Conservation (phyloP, 2,113 vertebrate genomes). For the human region GRCh38 chrX:10469001-10469500, state of each 20-base stretch:
- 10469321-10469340: not conserved
- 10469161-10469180: no score
- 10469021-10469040: not conserved
- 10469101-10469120: no score
- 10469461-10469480: not conserved
- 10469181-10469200: no score
- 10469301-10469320: not conserved
- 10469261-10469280: no score
- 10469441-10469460: not conserved
- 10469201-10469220: no score
- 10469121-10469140: no score
- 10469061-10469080: not conserved
- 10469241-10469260: no score
- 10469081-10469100: no score
- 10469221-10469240: no score
- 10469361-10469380: not conserved
- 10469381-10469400: no score
- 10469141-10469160: no score
- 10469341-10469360: not conserved
- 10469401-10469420: not conserved
- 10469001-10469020: not conserved
- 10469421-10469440: not conserved
- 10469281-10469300: not conserved
- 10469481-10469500: not conserved
- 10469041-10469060: not conserved